A percentile compares a stretch with the other conserved stretches of the same genome.
phyloP scores from a whole-genome alignment of 2,797 vertebrate species.

The Sylvia borin region DNA sequence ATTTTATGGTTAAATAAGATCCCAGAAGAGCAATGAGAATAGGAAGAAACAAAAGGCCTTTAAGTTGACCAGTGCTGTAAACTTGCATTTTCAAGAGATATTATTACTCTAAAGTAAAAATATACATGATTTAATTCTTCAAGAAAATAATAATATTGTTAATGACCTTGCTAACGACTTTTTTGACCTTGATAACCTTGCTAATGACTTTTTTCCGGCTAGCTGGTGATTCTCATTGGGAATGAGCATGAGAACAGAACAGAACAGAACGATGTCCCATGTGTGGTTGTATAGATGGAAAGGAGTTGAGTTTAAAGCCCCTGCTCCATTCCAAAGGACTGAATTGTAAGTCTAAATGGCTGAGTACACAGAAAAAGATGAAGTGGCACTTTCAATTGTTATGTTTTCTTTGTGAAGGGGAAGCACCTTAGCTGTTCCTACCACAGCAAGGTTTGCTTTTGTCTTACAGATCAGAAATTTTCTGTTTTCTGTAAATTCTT shows the following conservation, averaged over 20 bases:
- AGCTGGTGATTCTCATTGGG: not conserved
- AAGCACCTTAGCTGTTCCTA: not conserved
- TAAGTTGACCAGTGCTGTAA: not conserved
- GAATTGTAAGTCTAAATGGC: not conserved
- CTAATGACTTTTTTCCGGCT: not conserved
- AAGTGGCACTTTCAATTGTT: rapidly evolving
- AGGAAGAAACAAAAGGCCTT: not conserved
- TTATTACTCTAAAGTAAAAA: not conserved
- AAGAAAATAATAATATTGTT: not conserved
- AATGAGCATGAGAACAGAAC: not conserved
- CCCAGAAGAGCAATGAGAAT: not conserved
- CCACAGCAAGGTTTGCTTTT: not conserved
- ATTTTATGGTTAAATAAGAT: not conserved
- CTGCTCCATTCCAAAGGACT: not conserved
- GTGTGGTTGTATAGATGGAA: not conserved
- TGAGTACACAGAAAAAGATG: not conserved
- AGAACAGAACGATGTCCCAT: not conserved
- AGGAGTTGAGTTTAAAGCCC: not conserved
- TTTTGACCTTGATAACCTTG: no score
- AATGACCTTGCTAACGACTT: not conserved
- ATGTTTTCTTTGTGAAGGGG: not conserved
- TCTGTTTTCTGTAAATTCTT: not conserved
- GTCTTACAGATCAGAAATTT: not conserved
- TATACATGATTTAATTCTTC: not conserved
- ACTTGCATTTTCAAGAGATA: not conserved